Base-by-base conservation (phyloP, 2,888 invertebrate species). In the Cheilosia vulpina region DNA sequence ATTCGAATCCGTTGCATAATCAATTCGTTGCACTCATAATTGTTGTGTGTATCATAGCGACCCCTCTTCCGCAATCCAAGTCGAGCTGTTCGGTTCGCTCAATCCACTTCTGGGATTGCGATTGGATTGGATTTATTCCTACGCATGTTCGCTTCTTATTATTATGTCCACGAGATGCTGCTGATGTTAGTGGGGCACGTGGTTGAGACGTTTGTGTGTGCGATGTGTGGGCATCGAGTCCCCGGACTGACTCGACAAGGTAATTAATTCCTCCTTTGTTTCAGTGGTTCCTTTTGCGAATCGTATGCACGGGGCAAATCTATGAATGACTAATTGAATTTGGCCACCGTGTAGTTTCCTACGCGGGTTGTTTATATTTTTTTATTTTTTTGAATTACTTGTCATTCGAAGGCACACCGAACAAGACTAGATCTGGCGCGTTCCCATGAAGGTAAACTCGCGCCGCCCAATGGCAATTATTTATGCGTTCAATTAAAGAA, bases 271-370 rank as follows among this genome's bases (percentile, higher is more conserved):
- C 57, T 69, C 47, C 57, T 57, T 69, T 69, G 69, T 69, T 38
- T 45, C 31, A 58, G 9, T 47, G 6, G 47, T 19, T 43, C 27
- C 17, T 43, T 21, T 21, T 43, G 17, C 4, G 45, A 5, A 31
- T 6, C 24, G 41, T 41, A 53, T 45, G n/a, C 38, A 38, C n/a
- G 55, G 17, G 57, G 27, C 58, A 21, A 15, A 50, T 66, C 75
- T 58, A 52, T 66, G 76, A 47, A 60, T 69, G 77, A 62, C 77
- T 77, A 69, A 77, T 77, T 77, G 62, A 69, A 62, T 77, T 77
- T 47, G 77, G 77, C 77, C 77, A 77, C 77, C 68, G 77, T 77
- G 77, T 77, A 38, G 45, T 53, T 62, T 43, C 77, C 77, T 69
- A 77, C 77, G 47, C 77, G 19, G 43, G 47, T 53, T 65, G 24